Evolutionary conservation across 2,888 invertebrate genomes (phyloP).

Genomic region (Cloeon dipterum): DNA sequence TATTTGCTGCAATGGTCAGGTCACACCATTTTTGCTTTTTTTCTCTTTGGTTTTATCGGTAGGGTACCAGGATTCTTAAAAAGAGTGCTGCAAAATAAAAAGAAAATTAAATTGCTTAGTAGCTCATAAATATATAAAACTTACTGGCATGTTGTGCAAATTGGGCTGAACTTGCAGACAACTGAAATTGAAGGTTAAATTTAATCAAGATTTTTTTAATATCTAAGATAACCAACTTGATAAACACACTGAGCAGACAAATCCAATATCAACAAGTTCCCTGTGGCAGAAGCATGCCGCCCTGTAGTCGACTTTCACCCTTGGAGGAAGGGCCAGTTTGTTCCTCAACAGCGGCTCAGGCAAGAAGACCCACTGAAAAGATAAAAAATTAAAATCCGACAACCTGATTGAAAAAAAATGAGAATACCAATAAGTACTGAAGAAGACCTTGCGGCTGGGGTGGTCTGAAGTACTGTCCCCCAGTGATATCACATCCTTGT

Average conservation of each 20-base stretch:
- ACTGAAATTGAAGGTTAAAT: conserved; percentile 58
- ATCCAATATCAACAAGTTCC: conserved; percentile 84
- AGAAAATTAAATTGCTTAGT: no score
- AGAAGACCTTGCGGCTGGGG: conserved; percentile 67
- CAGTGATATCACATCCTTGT: conserved; percentile 92
- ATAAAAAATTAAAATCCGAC: background rate
- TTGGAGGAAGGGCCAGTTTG: conserved; percentile 68
- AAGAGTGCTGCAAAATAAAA: conserved; percentile 47
- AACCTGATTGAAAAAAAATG: no score
- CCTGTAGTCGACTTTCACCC: conserved; percentile 81
- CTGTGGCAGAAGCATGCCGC: conserved; percentile 97
- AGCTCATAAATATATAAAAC: conserved; percentile 22
- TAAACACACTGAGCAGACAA: conserved; percentile 91
- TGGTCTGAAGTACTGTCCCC: conserved; percentile 73
- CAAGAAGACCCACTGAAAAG: conserved; percentile 68
- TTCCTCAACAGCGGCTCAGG: conserved; percentile 60
- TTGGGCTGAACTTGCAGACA: conserved; percentile 92
- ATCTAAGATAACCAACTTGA: conserved; percentile 40
- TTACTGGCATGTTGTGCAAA: conserved; percentile 93
- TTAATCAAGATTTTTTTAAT: conserved; percentile 13
- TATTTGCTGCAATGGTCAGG: no score
- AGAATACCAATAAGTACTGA: conserved; percentile 59
- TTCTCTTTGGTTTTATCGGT: conserved; percentile 57
- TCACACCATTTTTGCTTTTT: no score
- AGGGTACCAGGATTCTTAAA: conserved; percentile 73